Conservation (phyloP, 2,113 vertebrate genomes). For the Chamaetylas fuelleborni region DNA sequence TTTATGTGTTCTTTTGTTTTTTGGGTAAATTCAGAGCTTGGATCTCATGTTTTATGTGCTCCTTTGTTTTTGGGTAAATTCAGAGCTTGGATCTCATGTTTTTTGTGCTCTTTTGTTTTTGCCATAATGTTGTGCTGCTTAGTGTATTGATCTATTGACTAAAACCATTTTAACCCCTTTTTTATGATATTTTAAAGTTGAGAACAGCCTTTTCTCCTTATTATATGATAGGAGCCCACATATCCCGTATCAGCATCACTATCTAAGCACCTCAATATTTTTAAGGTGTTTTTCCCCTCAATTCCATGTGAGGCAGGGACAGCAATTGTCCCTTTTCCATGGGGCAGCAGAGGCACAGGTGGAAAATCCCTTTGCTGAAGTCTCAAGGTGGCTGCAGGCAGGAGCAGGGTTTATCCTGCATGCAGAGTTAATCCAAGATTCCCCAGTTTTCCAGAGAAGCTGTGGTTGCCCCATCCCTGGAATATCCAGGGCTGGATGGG, state of each 20-base stretch:
- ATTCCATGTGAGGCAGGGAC: not conserved
- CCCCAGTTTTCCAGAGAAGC: not conserved
- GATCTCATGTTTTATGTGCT: not conserved
- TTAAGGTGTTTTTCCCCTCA: not conserved
- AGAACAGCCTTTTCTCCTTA: not conserved
- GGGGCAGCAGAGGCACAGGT: not conserved
- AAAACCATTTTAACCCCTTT: not conserved
- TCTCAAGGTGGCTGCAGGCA: not conserved
- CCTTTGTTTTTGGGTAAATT: not conserved
- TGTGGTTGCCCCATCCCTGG: not conserved
- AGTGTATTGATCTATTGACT: not conserved
- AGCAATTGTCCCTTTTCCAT: not conserved
- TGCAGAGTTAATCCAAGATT: not conserved
- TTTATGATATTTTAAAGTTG: not conserved
- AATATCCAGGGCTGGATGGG: rapidly evolving
- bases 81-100: not conserved
- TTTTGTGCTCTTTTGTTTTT: not conserved
- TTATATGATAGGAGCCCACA: too few species aligned
- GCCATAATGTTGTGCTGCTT: not conserved
- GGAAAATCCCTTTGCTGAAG: not conserved
- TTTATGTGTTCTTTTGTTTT: not conserved
- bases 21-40: not conserved
- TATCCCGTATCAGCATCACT: not conserved
- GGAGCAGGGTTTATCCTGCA: not conserved
- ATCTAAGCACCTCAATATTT: not conserved